Conservation (phyloP, 2,113 vertebrate species). For the Macquaria ambigua region DNA sequence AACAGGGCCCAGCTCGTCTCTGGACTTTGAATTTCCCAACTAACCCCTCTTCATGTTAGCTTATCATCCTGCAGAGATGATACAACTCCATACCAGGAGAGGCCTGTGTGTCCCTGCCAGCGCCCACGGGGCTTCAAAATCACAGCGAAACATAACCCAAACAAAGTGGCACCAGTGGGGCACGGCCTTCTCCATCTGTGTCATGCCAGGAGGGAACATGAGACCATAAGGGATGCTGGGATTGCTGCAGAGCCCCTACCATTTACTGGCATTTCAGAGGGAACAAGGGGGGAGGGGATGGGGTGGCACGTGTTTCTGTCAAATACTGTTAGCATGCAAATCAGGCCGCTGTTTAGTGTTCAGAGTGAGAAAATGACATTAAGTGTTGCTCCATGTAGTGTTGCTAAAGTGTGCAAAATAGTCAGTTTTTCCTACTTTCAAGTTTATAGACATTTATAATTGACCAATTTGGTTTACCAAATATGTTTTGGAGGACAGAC, state of each 20-base stretch:
- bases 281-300: background rate
- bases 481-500: background rate
- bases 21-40: background rate
- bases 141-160: constrained; percentile 53
- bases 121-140: constrained; percentile 60
- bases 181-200: constrained; percentile 55
- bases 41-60: constrained; percentile 23
- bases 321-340: constrained; percentile 56
- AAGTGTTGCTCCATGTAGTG: constrained; percentile 34
- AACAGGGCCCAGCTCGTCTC: too few relatives aligned
- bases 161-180: constrained; percentile 59
- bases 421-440: background rate
- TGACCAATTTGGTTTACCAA: background rate
- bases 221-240: constrained; percentile 52
- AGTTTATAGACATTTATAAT: background rate
- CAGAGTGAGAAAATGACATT: constrained; percentile 8
- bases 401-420: background rate
- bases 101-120: constrained; percentile 59
- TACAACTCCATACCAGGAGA: constrained; percentile 42
- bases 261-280: constrained; percentile 48
- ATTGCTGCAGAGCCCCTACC: constrained; percentile 41
- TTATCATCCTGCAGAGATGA: constrained; percentile 60
- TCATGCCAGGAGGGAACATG: constrained; percentile 52
- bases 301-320: background rate
- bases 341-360: constrained; percentile 24